These are phyloP conservation scores for Pteropus rufus DNA, from an alignment of 2,797 vertebrate genomes.

Conservation along the genomic window DNA sequence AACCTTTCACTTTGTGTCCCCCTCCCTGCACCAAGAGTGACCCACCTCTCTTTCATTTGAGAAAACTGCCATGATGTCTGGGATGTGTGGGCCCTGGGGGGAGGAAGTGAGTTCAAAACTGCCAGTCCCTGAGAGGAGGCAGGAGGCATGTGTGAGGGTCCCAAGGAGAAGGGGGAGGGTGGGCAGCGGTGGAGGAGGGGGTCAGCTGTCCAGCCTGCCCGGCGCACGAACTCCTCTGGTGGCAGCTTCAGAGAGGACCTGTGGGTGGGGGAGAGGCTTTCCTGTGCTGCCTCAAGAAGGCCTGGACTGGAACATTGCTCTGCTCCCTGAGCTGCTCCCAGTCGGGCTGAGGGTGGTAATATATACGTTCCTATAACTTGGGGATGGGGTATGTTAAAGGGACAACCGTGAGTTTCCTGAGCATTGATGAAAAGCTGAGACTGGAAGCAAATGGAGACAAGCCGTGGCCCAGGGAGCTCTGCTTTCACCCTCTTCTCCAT, in stretches of 20 bases:
- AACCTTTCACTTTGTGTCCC: background rate
- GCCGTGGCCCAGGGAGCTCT: background rate
- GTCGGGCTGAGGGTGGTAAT: background rate
- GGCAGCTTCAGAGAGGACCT: background rate
- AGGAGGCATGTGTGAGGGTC: background rate
- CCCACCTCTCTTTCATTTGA: conserved; percentile 51
- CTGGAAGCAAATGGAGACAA: background rate
- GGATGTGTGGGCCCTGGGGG: conserved; percentile 22
- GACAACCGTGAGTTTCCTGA: background rate
- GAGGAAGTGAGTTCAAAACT: background rate
- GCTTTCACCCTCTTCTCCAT: background rate
- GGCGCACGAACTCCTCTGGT: background rate
- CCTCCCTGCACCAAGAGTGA: conserved; percentile 32
- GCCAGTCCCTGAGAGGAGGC: background rate
- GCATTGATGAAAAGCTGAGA: background rate
- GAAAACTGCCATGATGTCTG: background rate
- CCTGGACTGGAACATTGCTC: background rate
- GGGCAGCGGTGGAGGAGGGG: background rate
- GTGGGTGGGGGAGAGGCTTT: background rate
- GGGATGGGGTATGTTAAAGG: background rate
- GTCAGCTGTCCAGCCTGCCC: background rate
- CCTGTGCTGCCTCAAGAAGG: background rate
- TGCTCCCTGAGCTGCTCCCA: background rate
- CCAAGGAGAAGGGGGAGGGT: background rate
- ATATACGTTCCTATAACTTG: background rate